Evolutionary conservation across 2,797 vertebrate species (phyloP), one percentile per base, ranked within the genome.

Genomic region (Sciaenops ocellatus): DNA sequence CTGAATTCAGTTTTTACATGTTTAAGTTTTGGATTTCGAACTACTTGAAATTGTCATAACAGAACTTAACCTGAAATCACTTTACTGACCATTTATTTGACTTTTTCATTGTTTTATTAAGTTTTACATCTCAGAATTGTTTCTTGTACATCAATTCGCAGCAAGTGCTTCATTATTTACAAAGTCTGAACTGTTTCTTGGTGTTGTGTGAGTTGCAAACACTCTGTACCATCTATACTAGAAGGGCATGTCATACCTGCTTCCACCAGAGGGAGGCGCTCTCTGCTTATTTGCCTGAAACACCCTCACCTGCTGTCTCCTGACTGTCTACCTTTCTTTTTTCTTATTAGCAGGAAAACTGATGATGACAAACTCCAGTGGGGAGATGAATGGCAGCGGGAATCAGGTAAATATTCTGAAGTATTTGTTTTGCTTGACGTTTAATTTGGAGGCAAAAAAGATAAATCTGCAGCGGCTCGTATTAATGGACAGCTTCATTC

Each of bases 301-400:
- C 8, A 30, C 17, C 60, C 34, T 56, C 0, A 65, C 48, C 51
- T 69, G 30, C 72, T 15, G 42, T 44, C 22, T 38, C 72, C 72
- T 75, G 11, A 74, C 38, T 76, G 4, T 54, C 54, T 69, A 5
- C 50, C 12, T 83, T 26, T 81, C 34, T 6, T 48, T 15, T 73
- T 72, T n/a, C 2, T 62, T 0, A 22, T 48, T 20, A 68, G 8
- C 76, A 91, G 92, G 89, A 6, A 86, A 56, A 20, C 28, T 90
- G 28, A 64, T 87, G 77, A 69, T 84, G 69, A 84, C 89, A 15
- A 89, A 88, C 69, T 84, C 83, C 0, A 80, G 76, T 5, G 94
- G 90, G 17, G 90, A 93, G 51, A 83, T 89, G 41, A 95, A 95
- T 30, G 86, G 90, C 74, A 76, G 60, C 20, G 11, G 67, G 10